phyloP scores from a whole-genome alignment of 2,113 vertebrate genomes.

The Mobula hypostoma region DNA sequence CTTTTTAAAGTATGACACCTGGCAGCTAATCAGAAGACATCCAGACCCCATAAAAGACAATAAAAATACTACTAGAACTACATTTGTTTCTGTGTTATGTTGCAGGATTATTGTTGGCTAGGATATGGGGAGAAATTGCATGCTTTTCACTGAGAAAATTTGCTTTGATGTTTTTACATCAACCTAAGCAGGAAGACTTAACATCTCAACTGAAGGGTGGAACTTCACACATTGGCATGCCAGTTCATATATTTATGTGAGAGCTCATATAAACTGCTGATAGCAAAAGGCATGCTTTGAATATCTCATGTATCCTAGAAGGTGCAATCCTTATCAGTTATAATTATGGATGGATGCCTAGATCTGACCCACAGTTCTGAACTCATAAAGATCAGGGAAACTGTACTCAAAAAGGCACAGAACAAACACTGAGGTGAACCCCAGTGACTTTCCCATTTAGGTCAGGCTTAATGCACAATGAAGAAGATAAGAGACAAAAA shows the following conservation, averaged over 20 bases:
- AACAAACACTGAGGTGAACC: neutral
- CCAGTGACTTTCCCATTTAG: neutral
- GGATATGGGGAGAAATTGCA: neutral
- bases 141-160: neutral
- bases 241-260: neutral
- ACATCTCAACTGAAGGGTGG: neutral
- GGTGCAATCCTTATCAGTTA: neutral
- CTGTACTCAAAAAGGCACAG: neutral
- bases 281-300: neutral
- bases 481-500: neutral
- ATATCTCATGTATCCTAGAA: neutral
- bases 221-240: neutral
- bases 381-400: neutral
- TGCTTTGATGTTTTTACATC: neutral
- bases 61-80: neutral
- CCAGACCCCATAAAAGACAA: neutral
- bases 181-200: neutral
- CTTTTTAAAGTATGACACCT: neutral
- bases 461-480: neutral
- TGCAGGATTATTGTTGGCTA: neutral
- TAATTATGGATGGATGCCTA: neutral
- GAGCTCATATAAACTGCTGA: neutral
- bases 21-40: neutral
- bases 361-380: neutral
- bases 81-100: neutral